These are phyloP conservation scores for Anarsia innoxiella DNA, from an alignment of 2,888 invertebrate genomes.

Conservation along the genomic window DNA sequence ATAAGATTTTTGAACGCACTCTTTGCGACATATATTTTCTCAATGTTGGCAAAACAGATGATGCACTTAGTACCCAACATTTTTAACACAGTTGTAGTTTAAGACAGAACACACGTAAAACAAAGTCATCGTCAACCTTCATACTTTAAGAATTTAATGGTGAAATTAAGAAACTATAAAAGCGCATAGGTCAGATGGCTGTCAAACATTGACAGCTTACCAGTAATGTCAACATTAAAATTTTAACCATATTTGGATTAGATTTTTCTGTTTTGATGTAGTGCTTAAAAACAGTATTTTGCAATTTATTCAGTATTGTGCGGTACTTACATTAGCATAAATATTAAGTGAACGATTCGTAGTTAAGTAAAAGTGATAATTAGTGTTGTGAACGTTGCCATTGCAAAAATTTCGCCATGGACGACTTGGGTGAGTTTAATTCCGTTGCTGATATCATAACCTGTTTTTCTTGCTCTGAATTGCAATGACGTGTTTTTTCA, in stretches of 20 bases:
- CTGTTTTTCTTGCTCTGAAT: conserved; percentile 50
- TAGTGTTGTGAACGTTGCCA: conserved; percentile 15
- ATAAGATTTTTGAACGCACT: conserved; percentile 5
- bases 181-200: conserved; percentile 10
- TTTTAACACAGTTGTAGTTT: too few relatives aligned
- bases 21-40: conserved; percentile 1
- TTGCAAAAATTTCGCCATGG: conserved; percentile 41
- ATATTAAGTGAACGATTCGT: conserved; percentile 19
- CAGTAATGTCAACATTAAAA: conserved; percentile 33
- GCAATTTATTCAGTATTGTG: conserved; percentile 19
- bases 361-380: conserved; percentile 19
- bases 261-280: conserved; percentile 39
- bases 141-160: too few relatives aligned
- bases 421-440: conserved; percentile 65
- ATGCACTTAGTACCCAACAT: too few relatives aligned
- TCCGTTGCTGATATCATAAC: conserved; percentile 55
- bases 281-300: conserved; percentile 29
- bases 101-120: too few relatives aligned
- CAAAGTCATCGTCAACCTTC: too few relatives aligned
- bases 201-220: conserved; percentile 23
- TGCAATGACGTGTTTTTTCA: conserved; percentile 45
- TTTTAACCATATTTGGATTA: conserved; percentile 44
- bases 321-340: conserved; percentile 23
- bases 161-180: too few relatives aligned
- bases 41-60: conserved; percentile 4